Percentiles rank a stretch among this genome's conserved stretches.
These are phyloP conservation scores for Salminus brasiliensis DNA, from an alignment of 2,113 vertebrate genomes.

Conservation along the genomic window DNA sequence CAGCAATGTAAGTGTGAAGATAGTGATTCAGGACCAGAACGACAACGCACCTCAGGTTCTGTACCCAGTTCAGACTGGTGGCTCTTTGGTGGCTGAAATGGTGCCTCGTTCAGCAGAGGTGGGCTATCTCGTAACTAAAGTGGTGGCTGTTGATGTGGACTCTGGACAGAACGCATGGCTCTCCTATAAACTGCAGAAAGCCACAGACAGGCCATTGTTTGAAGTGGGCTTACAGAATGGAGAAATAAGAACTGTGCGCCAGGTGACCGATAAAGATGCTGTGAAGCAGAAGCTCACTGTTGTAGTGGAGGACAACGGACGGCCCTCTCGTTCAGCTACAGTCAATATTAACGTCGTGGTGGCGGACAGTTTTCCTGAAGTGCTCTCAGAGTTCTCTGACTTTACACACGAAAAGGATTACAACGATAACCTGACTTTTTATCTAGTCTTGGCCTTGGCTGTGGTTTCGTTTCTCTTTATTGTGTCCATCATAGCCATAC, in stretches of 20 bases:
- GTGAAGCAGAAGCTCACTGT: conserved; percentile 56
- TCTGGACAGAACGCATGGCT: conserved; percentile 65
- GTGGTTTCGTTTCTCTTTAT: conserved; percentile 71
- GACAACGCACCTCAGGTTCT: conserved; percentile 24
- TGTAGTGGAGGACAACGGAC: conserved; percentile 60
- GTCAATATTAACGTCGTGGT: conserved; percentile 56
- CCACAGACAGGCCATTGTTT: conserved; percentile 63
- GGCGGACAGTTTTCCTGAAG: conserved; percentile 61
- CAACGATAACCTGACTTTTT: conserved; percentile 50
- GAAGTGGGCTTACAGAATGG: conserved; percentile 59
- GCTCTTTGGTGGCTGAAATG: conserved; percentile 35
- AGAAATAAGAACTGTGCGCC: conserved; percentile 58
- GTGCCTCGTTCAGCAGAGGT: conserved; percentile 54
- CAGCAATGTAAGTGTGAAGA: conserved; percentile 69
- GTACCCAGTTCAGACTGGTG: conserved; percentile 10
- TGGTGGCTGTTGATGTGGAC: conserved; percentile 56
- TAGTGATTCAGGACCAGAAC: conserved; percentile 49
- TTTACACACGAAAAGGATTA: neutral
- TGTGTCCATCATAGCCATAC: conserved; percentile 58
- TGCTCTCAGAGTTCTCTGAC: conserved; percentile 50
- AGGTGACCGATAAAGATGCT: conserved; percentile 57
- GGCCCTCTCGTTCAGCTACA: conserved; percentile 48
- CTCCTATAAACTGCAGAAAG: conserved; percentile 62
- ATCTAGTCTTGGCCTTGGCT: conserved; percentile 50
- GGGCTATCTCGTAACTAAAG: conserved; percentile 52